These are phyloP conservation scores for Doryteuthis pealeii DNA, from an alignment of 1,140 invertebrate species.

Conservation along the genomic window DNA sequence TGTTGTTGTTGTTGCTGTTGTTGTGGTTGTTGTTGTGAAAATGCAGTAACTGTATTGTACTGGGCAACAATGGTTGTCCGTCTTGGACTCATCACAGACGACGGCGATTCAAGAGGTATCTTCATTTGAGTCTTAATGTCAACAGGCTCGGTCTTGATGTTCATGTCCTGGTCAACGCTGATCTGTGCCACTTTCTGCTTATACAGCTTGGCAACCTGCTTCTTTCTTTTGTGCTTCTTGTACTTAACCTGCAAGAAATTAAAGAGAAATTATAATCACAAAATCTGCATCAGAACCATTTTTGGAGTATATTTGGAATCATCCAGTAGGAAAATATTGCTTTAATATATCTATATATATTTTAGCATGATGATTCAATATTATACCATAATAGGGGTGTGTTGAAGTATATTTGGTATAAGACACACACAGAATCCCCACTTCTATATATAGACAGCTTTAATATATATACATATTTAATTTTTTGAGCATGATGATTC, in stretches of 20 bases:
- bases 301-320: too few relatives aligned
- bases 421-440: too few relatives aligned
- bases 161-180: constrained; percentile 14
- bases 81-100: neutral
- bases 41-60: neutral
- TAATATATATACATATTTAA: too few relatives aligned
- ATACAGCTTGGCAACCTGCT: constrained; percentile 22
- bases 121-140: neutral
- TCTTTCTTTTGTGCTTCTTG: constrained; percentile 70
- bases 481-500: too few relatives aligned
- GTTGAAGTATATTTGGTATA: too few relatives aligned
- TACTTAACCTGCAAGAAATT: constrained; percentile 79
- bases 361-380: too few relatives aligned
- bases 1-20: neutral
- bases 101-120: constrained; percentile 1
- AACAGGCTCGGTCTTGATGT: constrained; percentile 10
- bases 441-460: too few relatives aligned
- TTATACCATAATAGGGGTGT: too few relatives aligned
- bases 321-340: too few relatives aligned
- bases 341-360: too few relatives aligned
- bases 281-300: too few relatives aligned
- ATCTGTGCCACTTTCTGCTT: constrained; percentile 34
- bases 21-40: neutral
- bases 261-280: too few relatives aligned
- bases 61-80: constrained; percentile 7